Evolutionary conservation across 64 coral and sea anemone species (phyloP), one percentile per base, ranked within the genome.

Genomic region (Exaiptasia diaphana): DNA sequence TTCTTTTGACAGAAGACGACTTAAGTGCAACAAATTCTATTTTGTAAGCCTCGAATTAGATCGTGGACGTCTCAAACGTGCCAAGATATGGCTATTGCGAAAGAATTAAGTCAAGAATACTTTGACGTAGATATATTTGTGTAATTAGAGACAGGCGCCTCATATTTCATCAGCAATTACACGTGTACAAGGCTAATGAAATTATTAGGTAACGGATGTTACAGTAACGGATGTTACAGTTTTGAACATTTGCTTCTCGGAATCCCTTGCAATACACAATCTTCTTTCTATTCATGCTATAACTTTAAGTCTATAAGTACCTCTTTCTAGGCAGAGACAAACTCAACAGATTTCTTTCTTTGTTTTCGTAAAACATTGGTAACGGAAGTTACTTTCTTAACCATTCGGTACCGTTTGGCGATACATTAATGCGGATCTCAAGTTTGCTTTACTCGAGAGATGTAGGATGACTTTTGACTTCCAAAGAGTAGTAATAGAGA

Each of bases 211-310:
- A 62, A 5, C 57, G 7, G 57, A 62, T 6, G 57, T 62, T 62
- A 62, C 57, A 62, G 57, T 10, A 62, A 62, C 57, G 57, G 57
- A 62, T 62, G 57, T 62, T 62, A 62, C 57, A 62, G 23, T 62
- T 62, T 62, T 7, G 22, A 22, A 62, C 23, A 22, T 62, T 62
- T 62, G 7, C 7, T 29, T 5, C 57, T 62, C 57, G 7, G 5
- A 29, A 5, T 62, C 22, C 17, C 7, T 22, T 62, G 7, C 27
- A 62, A 62, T 5, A 62, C 57, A 20, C 57, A 62, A 62, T 22
- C 57, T 6, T 22, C 8, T 8, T 6, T 62, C 7, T 62, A 23
- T 62, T 62, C 5, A 22, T 6, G 7, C 8, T 6, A 10, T 7
- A 22, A 22, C 27, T 62, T 62, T 10, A 22, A 62, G 57, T 10